phyloP scores from a whole-genome alignment of 2,888 invertebrate genomes.

The Scrobipalpa atriplicella region DNA sequence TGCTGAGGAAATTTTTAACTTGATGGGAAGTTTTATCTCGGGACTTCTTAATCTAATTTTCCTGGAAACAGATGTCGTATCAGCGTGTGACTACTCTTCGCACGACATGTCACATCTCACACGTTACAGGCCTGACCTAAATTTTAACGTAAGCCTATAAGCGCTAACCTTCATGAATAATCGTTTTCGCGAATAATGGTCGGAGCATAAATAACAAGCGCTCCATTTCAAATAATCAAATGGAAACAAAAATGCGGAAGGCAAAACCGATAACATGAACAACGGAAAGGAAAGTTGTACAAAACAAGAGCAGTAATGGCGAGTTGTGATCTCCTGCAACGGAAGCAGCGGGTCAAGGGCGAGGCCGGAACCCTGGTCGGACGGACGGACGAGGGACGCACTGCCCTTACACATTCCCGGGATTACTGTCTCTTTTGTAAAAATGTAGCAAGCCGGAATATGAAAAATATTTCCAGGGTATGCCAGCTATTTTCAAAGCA shows the following conservation, averaged over 20 bases:
- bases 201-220: neutral
- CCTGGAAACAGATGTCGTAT: neutral
- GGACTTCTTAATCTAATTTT: slow-evolving; percentile 14
- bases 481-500: neutral
- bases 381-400: slow-evolving; percentile 38
- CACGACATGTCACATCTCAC: slow-evolving; percentile 8
- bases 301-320: slow-evolving; percentile 14
- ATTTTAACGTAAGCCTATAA: slow-evolving; percentile 3
- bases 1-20: slow-evolving; percentile 18
- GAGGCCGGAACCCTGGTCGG: slow-evolving; percentile 46
- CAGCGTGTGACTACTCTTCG: neutral
- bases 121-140: slow-evolving; percentile 17
- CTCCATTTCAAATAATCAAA: slow-evolving; percentile 16
- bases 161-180: slow-evolving; percentile 10
- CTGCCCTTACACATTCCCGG: slow-evolving; percentile 48
- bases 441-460: slow-evolving; percentile 17
- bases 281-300: slow-evolving; percentile 16
- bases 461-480: slow-evolving; percentile 11
- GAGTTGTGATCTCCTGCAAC: slow-evolving; percentile 43
- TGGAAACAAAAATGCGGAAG: slow-evolving; percentile 20
- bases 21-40: slow-evolving; percentile 12
- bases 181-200: slow-evolving; percentile 6
- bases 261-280: slow-evolving; percentile 9
- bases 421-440: slow-evolving; percentile 42
- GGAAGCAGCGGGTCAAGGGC: slow-evolving; percentile 68